Evolutionary conservation across 2,113 vertebrate species (phyloP), one percentile per base, ranked within the genome.

Genomic region (Tragelaphus strepsiceros): DNA sequence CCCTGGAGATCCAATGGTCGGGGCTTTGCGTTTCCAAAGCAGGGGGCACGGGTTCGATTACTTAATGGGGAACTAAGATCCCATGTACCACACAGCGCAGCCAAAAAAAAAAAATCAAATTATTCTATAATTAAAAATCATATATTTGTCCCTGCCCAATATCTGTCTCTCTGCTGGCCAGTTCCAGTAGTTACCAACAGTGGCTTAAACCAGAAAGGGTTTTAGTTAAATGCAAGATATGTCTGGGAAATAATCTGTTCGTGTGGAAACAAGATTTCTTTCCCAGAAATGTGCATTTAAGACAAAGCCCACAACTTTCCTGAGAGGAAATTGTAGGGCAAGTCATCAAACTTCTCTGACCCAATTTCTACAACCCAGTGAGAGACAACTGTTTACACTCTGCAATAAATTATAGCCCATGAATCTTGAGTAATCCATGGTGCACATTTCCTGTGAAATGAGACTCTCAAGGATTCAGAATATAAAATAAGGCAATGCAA

Each of bases 261-360:
- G 10, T 10, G 26, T 61, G 24, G n/a, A 1, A 95, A 58, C n/a
- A 94, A 86, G 22, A 54, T 46, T 39, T 88, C n/a, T 96, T 51
- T 83, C 61, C n/a, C 77, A 88, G 51, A 89, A 89, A 83, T 4
- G 24, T 74, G 4, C 17, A 51, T 83, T 96, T 77, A 92, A 71
- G 81, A 43, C 10, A 87, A 86, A 89, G 32, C 32, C 87, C 30
- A 84, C 28, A 93, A 19, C 10, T 90, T 86, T 62, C 51, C 90
- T 51, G 54, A 92, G 49, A 91, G 35, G 74, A 86, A 64, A 85
- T 61, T 94, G n/a, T 54, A 87, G 32, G 89, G 15, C 84, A 93
- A 78, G 53, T 64, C 39, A 92, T 51, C 80, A 78, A 43, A 86
- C 71, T 83, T 54, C 80, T 83, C 51, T 83, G 94, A 87, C 91